phyloP scores from a whole-genome alignment of 2,888 invertebrate species.

The Caenorhabditis angaria region DNA sequence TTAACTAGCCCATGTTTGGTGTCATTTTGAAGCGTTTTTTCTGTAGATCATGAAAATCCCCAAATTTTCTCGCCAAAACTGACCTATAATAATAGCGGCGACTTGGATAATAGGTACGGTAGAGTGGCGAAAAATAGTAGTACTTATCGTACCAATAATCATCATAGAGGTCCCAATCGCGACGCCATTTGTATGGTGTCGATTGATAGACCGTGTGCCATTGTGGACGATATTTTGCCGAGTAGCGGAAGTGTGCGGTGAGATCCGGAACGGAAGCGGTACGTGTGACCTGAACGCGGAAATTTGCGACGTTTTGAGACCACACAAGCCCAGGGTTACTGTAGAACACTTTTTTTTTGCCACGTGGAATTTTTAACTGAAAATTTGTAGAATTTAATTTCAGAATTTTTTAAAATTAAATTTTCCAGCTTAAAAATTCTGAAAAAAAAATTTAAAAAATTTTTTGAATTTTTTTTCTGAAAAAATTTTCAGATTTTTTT shows the following conservation, averaged over 20 bases:
- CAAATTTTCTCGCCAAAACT: conserved; percentile 17
- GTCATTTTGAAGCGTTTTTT: no score
- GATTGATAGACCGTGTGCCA: conserved; percentile 60
- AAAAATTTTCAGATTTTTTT: neutral
- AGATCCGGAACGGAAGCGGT: conserved; percentile 61
- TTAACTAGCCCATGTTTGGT: no score
- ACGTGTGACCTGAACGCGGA: conserved; percentile 55
- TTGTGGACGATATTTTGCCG: conserved; percentile 61
- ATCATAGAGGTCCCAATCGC: conserved; percentile 63
- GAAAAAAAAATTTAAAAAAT: no score
- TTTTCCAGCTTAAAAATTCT: no score
- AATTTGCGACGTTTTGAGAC: no score
- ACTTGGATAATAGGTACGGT: conserved; percentile 45
- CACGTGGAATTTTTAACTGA: no score
- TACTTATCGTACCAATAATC: conserved; percentile 68
- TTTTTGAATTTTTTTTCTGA: no score
- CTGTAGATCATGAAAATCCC: no score
- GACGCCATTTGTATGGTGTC: conserved; percentile 60
- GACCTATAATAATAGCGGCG: conserved; percentile 44
- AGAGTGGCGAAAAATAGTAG: conserved; percentile 68
- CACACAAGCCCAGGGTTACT: no score
- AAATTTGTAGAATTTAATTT: no score
- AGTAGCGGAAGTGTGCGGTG: conserved; percentile 55
- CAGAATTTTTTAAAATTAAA: no score
- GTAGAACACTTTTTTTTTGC: no score